Percentiles rank a stretch among this genome's conserved stretches.
Evolutionary conservation across 2,797 vertebrate species (phyloP).

Genomic region (Peromyscus nudipes): DNA sequence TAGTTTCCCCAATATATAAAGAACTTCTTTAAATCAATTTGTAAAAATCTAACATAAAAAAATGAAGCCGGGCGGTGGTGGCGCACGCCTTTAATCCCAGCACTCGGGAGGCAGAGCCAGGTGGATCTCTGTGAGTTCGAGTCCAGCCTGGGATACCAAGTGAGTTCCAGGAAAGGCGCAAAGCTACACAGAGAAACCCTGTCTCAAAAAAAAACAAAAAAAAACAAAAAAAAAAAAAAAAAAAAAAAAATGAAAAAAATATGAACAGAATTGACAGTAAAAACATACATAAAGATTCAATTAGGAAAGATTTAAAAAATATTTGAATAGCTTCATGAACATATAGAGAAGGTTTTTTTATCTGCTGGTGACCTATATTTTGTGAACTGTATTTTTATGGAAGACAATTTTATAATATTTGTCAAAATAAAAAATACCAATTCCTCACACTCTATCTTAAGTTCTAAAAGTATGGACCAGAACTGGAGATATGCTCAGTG

Average conservation of each 20-base stretch:
- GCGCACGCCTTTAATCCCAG: no score
- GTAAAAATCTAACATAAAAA: slow-evolving; percentile 26
- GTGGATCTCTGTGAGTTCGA: no score
- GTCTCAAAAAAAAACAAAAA: no score
- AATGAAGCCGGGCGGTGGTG: not conserved
- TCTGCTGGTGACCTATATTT: not conserved
- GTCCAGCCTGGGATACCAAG: no score
- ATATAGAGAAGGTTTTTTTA: not conserved
- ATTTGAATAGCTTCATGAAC: slow-evolving; percentile 1
- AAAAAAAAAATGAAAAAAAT: not conserved
- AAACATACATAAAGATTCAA: slow-evolving; percentile 22
- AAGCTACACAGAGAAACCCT: no score
- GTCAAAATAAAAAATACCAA: slow-evolving; percentile 58
- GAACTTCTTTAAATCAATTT: slow-evolving; percentile 8
- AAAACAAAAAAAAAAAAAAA: no score
- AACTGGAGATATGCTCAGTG: not conserved
- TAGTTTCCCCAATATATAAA: not conserved
- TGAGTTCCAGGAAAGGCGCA: no score
- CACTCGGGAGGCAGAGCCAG: no score
- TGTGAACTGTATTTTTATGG: not conserved
- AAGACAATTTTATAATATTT: slow-evolving; percentile 32
- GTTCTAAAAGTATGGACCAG: slow-evolving; percentile 27
- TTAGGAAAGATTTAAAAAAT: not conserved
- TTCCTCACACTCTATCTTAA: not conserved
- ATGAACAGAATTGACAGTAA: not conserved